Evolutionary conservation across 35 echinoderm and acorn worm species (phyloP).

Genomic region (Eucidaris tribuloides): DNA sequence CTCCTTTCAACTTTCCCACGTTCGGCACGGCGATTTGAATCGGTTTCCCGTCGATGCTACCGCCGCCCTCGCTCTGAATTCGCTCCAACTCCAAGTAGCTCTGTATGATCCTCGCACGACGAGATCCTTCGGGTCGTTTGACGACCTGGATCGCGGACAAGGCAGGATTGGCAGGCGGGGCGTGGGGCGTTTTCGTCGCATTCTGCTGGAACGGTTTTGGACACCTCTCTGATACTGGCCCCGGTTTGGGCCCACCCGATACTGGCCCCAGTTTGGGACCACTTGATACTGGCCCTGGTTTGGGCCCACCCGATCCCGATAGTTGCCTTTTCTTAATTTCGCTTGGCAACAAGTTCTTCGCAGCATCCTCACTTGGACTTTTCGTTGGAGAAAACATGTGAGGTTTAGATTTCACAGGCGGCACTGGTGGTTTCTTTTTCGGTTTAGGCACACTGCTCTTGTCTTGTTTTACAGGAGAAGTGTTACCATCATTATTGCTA

Average conservation of each 20-base stretch:
- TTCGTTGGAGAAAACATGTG: background rate
- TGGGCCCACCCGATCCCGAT: background rate
- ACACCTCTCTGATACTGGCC: too few relatives aligned
- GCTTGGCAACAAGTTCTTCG: background rate
- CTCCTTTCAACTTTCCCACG: background rate
- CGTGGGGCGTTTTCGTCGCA: too few relatives aligned
- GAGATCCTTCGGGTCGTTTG: background rate
- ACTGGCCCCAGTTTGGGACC: too few relatives aligned
- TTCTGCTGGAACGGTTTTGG: too few relatives aligned
- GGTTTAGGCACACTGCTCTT: too few relatives aligned
- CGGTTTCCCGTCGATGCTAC: background rate
- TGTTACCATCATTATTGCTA: too few relatives aligned
- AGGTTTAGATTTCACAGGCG: constrained; percentile 2
- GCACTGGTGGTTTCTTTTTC: background rate
- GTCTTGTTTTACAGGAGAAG: too few relatives aligned
- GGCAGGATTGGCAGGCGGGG: background rate
- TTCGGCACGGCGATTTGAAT: background rate
- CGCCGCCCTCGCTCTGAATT: background rate
- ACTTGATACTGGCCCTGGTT: too few relatives aligned
- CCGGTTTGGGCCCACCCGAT: too few relatives aligned
- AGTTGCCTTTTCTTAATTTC: constrained; percentile 5
- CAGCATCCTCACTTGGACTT: background rate
- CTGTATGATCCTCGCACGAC: background rate
- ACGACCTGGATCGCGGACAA: background rate
- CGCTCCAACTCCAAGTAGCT: constrained; percentile 18